These are phyloP conservation scores for Vulpes lagopus DNA, from an alignment of 2,113 vertebrate species.

Conservation along the genomic window DNA sequence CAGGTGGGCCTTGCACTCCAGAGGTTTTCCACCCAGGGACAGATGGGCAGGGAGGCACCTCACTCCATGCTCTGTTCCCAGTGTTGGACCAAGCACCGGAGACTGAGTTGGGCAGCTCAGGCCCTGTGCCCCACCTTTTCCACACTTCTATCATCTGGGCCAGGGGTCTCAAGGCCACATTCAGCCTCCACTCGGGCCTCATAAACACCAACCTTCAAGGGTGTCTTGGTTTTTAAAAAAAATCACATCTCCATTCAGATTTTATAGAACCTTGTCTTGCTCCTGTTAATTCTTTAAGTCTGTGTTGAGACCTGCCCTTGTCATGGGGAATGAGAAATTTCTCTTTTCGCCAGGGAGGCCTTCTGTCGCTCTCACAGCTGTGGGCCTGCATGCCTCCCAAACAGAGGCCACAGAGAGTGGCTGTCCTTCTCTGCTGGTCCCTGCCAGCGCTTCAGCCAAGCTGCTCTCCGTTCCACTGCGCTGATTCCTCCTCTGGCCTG, in stretches of 20 bases:
- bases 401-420: constrained; percentile 52
- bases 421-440: not conserved
- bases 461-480: not conserved
- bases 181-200: not conserved
- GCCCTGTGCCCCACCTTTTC: rapidly evolving
- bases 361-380: constrained; percentile 38
- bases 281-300: constrained; percentile 20
- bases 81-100: not conserved
- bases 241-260: not conserved
- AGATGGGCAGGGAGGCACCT: not conserved
- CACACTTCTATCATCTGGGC: not conserved
- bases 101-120: rapidly evolving
- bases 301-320: constrained; percentile 26
- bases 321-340: not conserved
- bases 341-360: not conserved
- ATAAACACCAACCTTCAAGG: not conserved
- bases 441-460: not conserved
- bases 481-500: not conserved
- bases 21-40: not conserved
- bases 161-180: not conserved
- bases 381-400: not conserved
- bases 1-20: not conserved
- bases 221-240: not conserved
- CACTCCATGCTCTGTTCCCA: rapidly evolving
- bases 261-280: not conserved